Percentiles rank a stretch among this genome's conserved stretches.
Conservation (phyloP, 2,888 invertebrate genomes). For the Apotomis capreana region DNA sequence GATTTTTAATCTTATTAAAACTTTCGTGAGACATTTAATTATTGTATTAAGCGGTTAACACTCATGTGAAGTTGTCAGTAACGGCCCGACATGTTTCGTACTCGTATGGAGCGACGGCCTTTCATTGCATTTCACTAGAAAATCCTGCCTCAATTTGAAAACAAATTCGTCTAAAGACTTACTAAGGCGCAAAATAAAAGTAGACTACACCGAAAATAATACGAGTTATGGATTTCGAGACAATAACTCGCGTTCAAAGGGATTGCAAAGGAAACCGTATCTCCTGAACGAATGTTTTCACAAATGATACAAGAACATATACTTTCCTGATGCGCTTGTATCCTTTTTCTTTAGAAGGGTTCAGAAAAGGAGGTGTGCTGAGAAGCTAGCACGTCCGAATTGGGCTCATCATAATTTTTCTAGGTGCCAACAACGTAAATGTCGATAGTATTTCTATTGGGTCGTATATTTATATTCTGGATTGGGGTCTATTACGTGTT, state of each 20-base stretch:
- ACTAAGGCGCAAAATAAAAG: background rate
- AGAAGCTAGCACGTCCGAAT: background rate
- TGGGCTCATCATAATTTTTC: slow-evolving; percentile 9
- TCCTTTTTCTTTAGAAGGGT: background rate
- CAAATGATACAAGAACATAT: background rate
- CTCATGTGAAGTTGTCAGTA: too few species aligned
- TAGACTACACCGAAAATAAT: background rate
- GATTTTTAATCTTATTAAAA: too few species aligned
- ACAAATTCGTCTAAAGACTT: background rate
- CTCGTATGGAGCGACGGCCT: too few species aligned
- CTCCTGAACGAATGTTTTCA: background rate
- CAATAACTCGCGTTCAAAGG: slow-evolving; percentile 14
- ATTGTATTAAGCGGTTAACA: too few species aligned
- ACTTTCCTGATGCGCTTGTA: background rate
- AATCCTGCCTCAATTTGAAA: background rate
- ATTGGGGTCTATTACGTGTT: too few species aligned
- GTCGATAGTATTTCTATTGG: too few species aligned
- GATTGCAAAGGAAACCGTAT: slow-evolving; percentile 6
- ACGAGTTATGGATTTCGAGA: background rate
- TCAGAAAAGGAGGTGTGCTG: background rate
- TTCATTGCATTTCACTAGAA: too few species aligned
- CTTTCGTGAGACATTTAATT: too few species aligned
- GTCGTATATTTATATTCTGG: too few species aligned
- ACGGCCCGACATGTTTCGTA: too few species aligned
- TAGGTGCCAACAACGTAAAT: background rate